Percentiles rank a stretch among this genome's conserved stretches.
phyloP scores from a whole-genome alignment of 2,797 vertebrate species.

The Amphiprion clarkii region DNA sequence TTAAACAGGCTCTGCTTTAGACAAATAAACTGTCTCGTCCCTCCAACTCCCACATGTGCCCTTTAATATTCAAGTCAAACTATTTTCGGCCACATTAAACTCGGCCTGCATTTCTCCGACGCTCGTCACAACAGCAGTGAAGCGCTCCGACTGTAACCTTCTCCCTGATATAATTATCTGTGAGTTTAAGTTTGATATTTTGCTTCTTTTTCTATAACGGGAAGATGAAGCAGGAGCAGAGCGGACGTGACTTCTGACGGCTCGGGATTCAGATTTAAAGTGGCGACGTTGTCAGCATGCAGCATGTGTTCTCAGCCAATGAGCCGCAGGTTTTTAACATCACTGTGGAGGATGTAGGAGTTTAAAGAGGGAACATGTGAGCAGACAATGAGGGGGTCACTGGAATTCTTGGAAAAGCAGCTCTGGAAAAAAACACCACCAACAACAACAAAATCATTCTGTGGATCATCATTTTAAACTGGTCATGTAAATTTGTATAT shows the following conservation, averaged over 20 bases:
- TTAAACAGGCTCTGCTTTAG: conserved; percentile 68
- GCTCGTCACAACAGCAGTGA: conserved; percentile 46
- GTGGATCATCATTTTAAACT: no score
- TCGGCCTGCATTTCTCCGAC: conserved; percentile 35
- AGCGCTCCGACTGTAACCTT: conserved; percentile 55
- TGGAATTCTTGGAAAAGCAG: no score
- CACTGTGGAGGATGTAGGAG: conserved; percentile 5
- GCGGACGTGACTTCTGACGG: conserved; percentile 33
- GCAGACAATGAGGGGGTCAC: not conserved
- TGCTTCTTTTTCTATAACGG: conserved; percentile 6
- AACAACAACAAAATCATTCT: no score
- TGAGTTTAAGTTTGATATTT: conserved; percentile 26
- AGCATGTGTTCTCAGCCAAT: conserved; percentile 38
- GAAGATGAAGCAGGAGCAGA: conserved; percentile 14
- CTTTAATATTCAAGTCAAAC: conserved; percentile 70
- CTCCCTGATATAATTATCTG: conserved; percentile 32
- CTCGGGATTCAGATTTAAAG: conserved; percentile 50
- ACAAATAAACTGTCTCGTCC: conserved; percentile 50
- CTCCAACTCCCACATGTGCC: conserved; percentile 65
- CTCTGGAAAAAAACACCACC: no score
- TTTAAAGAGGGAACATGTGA: conserved; percentile 1
- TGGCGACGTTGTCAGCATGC: conserved; percentile 58
- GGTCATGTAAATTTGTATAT: no score
- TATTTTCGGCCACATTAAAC: conserved; percentile 64
- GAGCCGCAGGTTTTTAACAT: conserved; percentile 44